Conservation (phyloP, 2,797 vertebrate species). For the Oreonectes daqikongensis region DNA sequence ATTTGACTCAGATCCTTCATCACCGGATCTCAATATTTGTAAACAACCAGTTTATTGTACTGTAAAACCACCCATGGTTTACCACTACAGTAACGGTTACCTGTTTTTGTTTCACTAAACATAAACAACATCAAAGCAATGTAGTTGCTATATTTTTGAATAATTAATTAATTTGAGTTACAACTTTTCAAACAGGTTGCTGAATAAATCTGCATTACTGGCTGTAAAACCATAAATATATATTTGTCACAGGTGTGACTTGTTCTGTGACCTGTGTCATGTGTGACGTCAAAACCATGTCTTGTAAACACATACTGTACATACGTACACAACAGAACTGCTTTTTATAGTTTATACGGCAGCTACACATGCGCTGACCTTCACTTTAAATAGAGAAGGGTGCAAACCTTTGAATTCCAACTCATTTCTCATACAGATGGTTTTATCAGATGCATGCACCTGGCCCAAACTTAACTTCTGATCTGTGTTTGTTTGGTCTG, state of each 20-base stretch:
- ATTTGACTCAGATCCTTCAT: conserved; percentile 16
- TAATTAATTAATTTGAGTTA: too few relatives aligned
- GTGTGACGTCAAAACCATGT: conserved; percentile 35
- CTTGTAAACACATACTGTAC: conserved; percentile 65
- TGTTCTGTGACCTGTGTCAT: conserved; percentile 49
- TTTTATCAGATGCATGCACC: too few relatives aligned
- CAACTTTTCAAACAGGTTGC: too few relatives aligned
- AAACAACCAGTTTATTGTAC: conserved; percentile 4
- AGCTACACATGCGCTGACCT: conserved; percentile 43
- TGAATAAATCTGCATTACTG: too few relatives aligned
- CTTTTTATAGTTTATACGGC: conserved; percentile 75
- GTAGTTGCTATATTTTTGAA: too few relatives aligned
- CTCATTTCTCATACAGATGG: neutral
- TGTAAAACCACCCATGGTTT: neutral
- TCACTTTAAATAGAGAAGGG: conserved; percentile 1
- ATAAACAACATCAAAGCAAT: neutral
- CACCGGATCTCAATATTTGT: neutral
- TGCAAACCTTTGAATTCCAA: neutral
- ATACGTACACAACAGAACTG: conserved; percentile 47
- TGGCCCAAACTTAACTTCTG: too few relatives aligned
- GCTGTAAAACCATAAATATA: too few relatives aligned
- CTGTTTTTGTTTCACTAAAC: neutral
- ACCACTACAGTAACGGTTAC: neutral
- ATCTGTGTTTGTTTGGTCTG: too few relatives aligned
- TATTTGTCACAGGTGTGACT: neutral